A percentile compares a stretch with the other conserved stretches of the same genome.
These are phyloP conservation scores for Paramisgurnus dabryanus DNA, from an alignment of 2,113 vertebrate genomes.

Conservation along the genomic window DNA sequence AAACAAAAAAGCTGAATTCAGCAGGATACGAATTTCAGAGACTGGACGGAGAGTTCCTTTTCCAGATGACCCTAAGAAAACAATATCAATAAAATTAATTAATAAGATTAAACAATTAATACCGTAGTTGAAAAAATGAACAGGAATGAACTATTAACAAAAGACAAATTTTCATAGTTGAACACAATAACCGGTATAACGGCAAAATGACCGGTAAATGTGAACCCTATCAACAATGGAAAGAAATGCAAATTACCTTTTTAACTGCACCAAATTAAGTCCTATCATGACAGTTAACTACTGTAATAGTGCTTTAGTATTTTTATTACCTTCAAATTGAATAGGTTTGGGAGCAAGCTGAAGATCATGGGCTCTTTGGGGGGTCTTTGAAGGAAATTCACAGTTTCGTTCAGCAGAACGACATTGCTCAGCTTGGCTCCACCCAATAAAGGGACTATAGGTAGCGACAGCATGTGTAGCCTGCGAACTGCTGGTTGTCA, in stretches of 20 bases:
- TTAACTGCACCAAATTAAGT: neutral
- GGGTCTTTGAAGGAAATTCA: conserved; percentile 69
- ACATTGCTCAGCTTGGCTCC: conserved; percentile 62
- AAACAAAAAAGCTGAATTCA: conserved; percentile 18
- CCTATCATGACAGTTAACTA: neutral
- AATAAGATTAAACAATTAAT: too few relatives aligned
- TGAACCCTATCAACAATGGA: too few relatives aligned
- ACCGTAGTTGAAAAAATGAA: too few relatives aligned
- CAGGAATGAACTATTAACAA: too few relatives aligned
- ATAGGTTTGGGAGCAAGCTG: conserved; percentile 74
- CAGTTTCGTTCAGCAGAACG: conserved; percentile 63
- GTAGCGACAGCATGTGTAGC: conserved; percentile 64
- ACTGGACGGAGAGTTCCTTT: conserved; percentile 81
- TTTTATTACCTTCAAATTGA: conserved; percentile 78
- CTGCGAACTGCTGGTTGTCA: conserved; percentile 66
- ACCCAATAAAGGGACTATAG: conserved; percentile 63
- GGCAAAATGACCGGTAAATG: neutral
- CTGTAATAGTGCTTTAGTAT: neutral
- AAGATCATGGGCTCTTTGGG: conserved; percentile 67
- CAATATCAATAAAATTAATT: neutral
- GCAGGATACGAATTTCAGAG: conserved; percentile 98
- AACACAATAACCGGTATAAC: too few relatives aligned
- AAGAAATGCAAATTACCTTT: too few relatives aligned
- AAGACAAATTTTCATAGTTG: neutral
- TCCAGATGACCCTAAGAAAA: conserved; percentile 72